Evolutionary conservation across 2,113 vertebrate species (phyloP), one percentile per base, ranked within the genome.

Genomic region (Actenoides lindsayi): DNA sequence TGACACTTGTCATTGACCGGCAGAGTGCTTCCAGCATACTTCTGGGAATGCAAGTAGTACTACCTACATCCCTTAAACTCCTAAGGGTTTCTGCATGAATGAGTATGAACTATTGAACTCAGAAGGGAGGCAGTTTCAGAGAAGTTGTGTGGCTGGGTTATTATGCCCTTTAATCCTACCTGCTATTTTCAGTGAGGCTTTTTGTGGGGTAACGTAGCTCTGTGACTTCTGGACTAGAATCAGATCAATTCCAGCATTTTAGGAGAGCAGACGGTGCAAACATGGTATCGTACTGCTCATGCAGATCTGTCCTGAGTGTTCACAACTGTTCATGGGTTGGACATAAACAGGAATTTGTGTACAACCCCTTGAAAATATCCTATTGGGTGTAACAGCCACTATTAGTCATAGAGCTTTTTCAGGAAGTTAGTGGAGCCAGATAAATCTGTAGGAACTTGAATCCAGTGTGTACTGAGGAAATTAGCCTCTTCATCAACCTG

Each of bases 41-140:
- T 59, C 13, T 50, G 83, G 39, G 31, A 91, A 57, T 82, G 68
- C n/a, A 62, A 73, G 56, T 53, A 67, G 39, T 10, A 57, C 71
- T 16, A 59, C 57, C 53, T 35, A 2, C 41, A 53, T 41, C 57
- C 28, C 54, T 62, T 68, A 50, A 67, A 60, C 51, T 62, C 73
- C 30, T 16, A 23, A 67, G 64, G 46, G 1, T 91, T 97, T 95
- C 93, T 91, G 77, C 89, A 64, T 89, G 94, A 93, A 94, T 78
- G 89, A 84, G 51, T n/a, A 14, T 35, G 42, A 92, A 75, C 80
- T 83, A 5, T 68, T 87, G 83, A 92, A 67, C 62, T 71, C 8
- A 4, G 76, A 78, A 86, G 57, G 51, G 30, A 64, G 35, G 41
- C 77, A 31, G 13, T 90, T 95, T 88, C 85, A 41, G 76, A 6